Evolutionary conservation across 2,888 invertebrate species (phyloP).

Genomic region (Ganaspis brasiliensis): DNA sequence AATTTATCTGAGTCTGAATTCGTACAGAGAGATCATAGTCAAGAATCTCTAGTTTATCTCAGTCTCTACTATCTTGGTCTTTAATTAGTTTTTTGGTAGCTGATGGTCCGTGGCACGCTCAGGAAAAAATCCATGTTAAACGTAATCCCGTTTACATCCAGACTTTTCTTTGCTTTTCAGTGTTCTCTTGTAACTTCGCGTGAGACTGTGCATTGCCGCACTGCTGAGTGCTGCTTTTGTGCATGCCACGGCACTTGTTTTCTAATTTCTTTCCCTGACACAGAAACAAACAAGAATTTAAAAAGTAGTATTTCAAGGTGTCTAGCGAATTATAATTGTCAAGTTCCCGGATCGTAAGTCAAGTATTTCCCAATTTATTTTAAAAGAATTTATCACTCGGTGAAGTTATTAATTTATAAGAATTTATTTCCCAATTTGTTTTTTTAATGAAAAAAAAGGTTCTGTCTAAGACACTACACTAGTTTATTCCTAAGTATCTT

Average conservation of each 20-base stretch:
- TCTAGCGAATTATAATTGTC: too few species aligned
- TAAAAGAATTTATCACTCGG: too few species aligned
- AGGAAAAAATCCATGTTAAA: slow-evolving; percentile 65
- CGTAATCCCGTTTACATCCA: slow-evolving; percentile 73
- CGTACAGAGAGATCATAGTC: slow-evolving; percentile 31
- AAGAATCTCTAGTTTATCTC: slow-evolving; percentile 63
- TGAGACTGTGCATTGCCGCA: slow-evolving; percentile 78
- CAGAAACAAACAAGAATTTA: slow-evolving; percentile 4
- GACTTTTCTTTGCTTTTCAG: slow-evolving; percentile 69
- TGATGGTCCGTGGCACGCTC: slow-evolving; percentile 72
- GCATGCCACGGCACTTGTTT: slow-evolving; percentile 80
- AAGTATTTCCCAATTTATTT: too few species aligned
- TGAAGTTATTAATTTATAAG: too few species aligned
- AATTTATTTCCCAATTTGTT: too few species aligned
- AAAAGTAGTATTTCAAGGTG: not conserved
- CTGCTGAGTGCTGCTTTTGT: slow-evolving; percentile 76
- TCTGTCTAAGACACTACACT: too few species aligned
- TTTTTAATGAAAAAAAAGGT: too few species aligned
- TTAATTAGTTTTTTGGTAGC: slow-evolving; percentile 56
- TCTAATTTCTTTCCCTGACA: slow-evolving; percentile 79
- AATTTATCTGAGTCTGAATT: slow-evolving; percentile 15
- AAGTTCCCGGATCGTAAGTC: too few species aligned
- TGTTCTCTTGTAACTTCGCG: slow-evolving; percentile 78
- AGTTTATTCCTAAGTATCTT: too few species aligned
- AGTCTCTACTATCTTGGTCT: slow-evolving; percentile 67